phyloP scores from a whole-genome alignment of 2,113 vertebrate species.

The Corydoras sp. region DNA sequence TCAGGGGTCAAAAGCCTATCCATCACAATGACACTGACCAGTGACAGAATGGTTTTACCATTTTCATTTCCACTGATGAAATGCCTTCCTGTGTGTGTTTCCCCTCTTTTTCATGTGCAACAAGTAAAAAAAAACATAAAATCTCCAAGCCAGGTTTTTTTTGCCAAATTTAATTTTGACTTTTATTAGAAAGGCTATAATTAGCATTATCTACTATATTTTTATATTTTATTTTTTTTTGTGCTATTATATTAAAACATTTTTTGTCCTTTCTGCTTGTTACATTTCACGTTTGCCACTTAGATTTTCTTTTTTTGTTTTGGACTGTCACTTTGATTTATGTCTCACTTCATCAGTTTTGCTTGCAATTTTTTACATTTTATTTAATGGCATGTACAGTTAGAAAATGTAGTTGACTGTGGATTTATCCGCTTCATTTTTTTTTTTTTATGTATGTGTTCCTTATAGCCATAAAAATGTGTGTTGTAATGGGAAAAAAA shows the following conservation, averaged over 20 bases:
- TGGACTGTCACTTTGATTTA: background rate
- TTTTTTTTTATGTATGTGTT: slow-evolving; percentile 25
- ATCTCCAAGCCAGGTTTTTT: slow-evolving; percentile 73
- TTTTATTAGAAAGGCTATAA: slow-evolving; percentile 1
- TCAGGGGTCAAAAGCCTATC: slow-evolving; percentile 37
- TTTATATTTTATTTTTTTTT: slow-evolving; percentile 25
- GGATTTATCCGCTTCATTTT: background rate
- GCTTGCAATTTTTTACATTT: slow-evolving; percentile 23
- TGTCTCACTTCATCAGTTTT: slow-evolving; percentile 16
- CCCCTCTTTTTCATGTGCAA: no score
- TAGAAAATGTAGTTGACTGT: slow-evolving; percentile 1
- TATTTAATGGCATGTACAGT: slow-evolving; percentile 6
- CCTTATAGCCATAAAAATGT: background rate
- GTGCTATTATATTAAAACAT: slow-evolving; percentile 25
- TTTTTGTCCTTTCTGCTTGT: slow-evolving; percentile 17
- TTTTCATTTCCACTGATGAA: slow-evolving; percentile 64
- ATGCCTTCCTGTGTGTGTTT: slow-evolving; percentile 58
- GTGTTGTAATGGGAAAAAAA: no score
- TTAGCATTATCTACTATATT: slow-evolving; percentile 8
- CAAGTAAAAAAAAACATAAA: slow-evolving; percentile 45
- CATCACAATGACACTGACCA: slow-evolving; percentile 54
- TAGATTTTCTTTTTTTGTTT: slow-evolving; percentile 10
- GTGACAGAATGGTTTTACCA: slow-evolving; percentile 56
- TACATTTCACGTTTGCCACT: slow-evolving; percentile 4
- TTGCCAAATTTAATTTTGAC: slow-evolving; percentile 64